A percentile compares a stretch with the other conserved stretches of the same genome.
Evolutionary conservation across 2,113 vertebrate species (phyloP).

Genomic region (Aspidoscelis tigris): DNA sequence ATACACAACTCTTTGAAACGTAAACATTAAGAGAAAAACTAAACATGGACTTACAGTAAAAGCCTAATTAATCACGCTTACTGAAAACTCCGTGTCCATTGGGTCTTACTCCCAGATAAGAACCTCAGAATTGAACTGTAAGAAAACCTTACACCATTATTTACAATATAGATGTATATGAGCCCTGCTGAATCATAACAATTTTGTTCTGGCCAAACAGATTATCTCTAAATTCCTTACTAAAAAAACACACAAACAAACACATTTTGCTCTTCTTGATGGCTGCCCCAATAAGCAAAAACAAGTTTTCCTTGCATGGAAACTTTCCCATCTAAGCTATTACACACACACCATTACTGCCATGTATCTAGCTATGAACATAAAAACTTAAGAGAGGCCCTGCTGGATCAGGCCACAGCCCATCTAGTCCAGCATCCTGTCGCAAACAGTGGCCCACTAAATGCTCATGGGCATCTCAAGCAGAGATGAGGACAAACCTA

Average conservation of each 20-base stretch:
- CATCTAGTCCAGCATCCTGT: too few relatives aligned
- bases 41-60: constrained; percentile 5
- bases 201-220: too few relatives aligned
- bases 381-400: background rate
- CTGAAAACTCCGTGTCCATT: background rate
- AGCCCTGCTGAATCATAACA: too few relatives aligned
- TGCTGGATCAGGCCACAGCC: too few relatives aligned
- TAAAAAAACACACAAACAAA: too few relatives aligned
- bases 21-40: constrained; percentile 32
- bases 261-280: background rate
- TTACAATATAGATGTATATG: background rate
- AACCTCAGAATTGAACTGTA: background rate
- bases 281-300: constrained; percentile 57
- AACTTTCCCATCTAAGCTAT: constrained; percentile 16
- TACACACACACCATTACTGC: constrained; percentile 47
- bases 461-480: too few relatives aligned
- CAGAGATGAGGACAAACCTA: too few relatives aligned
- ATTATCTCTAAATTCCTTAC: too few relatives aligned
- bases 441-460: too few relatives aligned
- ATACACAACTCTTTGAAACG: constrained; percentile 3
- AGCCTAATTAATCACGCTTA: background rate
- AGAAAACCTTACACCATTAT: background rate
- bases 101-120: background rate
- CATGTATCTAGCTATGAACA: constrained; percentile 6
- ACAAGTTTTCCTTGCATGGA: constrained; percentile 44